Conservation (phyloP, 2,888 invertebrate species). For the Bibio marci region DNA sequence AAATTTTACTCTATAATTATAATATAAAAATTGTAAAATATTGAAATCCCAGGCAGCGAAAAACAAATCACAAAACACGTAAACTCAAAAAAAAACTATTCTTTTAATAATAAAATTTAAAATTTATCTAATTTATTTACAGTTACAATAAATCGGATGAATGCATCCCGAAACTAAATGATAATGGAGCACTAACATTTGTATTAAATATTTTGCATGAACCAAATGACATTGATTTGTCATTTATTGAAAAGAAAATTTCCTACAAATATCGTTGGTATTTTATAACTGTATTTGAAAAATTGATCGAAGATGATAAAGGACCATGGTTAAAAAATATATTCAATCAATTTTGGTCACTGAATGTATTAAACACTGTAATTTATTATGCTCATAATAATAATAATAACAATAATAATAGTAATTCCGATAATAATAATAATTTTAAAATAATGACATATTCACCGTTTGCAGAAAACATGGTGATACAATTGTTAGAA, state of each 20-base stretch:
- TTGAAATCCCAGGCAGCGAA: too few species aligned
- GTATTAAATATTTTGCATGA: neutral
- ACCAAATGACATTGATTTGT: slow-evolving; percentile 13
- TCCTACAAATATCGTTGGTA: slow-evolving; percentile 20
- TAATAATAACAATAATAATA: slow-evolving; percentile 20
- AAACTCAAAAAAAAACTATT: neutral
- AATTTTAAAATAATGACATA: slow-evolving; percentile 33
- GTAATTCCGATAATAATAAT: slow-evolving; percentile 17
- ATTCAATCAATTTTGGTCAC: slow-evolving; percentile 34
- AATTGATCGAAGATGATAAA: slow-evolving; percentile 10
- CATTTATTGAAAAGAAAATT: slow-evolving; percentile 19
- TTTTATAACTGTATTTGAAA: slow-evolving; percentile 19
- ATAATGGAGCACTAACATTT: neutral
- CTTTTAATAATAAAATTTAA: neutral
- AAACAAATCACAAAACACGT: neutral
- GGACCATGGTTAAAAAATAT: slow-evolving; percentile 26
- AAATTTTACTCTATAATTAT: too few species aligned
- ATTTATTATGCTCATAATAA: too few species aligned
- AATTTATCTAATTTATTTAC: neutral
- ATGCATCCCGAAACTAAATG: neutral
- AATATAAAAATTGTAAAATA: too few species aligned
- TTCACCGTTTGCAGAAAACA: slow-evolving; percentile 31
- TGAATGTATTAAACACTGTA: slow-evolving; percentile 31
- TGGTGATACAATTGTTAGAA: slow-evolving; percentile 20
- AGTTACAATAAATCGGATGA: neutral